Evolutionary conservation across 2,113 vertebrate genomes (phyloP).

Genomic region (Ceuthmochares aereus): DNA sequence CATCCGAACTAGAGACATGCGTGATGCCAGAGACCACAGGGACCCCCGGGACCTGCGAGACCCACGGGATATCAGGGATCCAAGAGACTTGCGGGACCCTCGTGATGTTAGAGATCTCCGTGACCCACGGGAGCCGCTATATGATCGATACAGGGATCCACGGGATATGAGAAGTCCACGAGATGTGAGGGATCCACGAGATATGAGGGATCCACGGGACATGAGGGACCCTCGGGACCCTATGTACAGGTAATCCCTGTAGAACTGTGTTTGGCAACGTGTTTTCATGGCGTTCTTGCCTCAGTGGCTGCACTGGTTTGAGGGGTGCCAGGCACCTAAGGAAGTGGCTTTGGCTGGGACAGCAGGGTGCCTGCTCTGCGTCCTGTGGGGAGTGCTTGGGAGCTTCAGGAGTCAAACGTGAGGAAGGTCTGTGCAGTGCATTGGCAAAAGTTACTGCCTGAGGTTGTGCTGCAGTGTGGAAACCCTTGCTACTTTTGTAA

Average conservation of each 20-base stretch:
- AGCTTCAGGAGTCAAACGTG: neutral
- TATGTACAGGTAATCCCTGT: slow-evolving; percentile 66
- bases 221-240: slow-evolving; percentile 76
- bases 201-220: slow-evolving; percentile 68
- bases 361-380: neutral
- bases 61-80: slow-evolving; percentile 73
- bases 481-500: neutral
- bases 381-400: neutral
- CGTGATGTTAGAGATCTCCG: slow-evolving; percentile 78
- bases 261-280: accelerated
- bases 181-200: slow-evolving; percentile 61
- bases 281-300: neutral
- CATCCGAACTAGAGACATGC: slow-evolving; percentile 80
- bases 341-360: neutral
- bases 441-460: neutral
- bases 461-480: neutral
- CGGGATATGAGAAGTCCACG: slow-evolving; percentile 65
- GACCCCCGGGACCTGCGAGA: slow-evolving; percentile 83
- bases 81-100: slow-evolving; percentile 76
- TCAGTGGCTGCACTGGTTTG: accelerated
- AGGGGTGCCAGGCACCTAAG: neutral
- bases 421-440: neutral
- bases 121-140: slow-evolving; percentile 69
- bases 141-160: slow-evolving; percentile 67
- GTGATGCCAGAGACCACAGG: slow-evolving; percentile 79